Evolutionary conservation across 2,888 invertebrate genomes (phyloP).

Genomic region (Candidula unifasciata): DNA sequence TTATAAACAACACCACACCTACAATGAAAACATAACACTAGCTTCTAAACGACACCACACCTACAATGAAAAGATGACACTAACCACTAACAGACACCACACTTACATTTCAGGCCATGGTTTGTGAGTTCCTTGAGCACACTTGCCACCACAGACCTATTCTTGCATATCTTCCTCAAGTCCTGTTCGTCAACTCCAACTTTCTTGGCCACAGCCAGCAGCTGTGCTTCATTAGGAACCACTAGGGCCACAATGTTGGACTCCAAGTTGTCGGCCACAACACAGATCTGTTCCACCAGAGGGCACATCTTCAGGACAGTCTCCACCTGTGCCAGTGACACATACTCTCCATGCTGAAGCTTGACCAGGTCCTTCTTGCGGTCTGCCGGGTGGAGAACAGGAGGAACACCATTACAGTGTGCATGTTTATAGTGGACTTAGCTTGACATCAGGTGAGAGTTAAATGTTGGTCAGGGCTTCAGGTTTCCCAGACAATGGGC

Average conservation of each 20-base stretch:
- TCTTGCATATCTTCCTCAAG: constrained; percentile 87
- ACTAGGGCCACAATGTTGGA: constrained; percentile 81
- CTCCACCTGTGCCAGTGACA: constrained; percentile 97
- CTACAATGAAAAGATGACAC: neutral
- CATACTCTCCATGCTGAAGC: constrained; percentile 97
- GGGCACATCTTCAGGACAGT: constrained; percentile 95
- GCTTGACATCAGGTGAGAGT: too few relatives aligned
- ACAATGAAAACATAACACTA: neutral
- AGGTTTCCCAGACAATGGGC: too few relatives aligned
- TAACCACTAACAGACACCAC: too few relatives aligned
- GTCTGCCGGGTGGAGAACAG: constrained; percentile 81
- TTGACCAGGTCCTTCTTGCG: constrained; percentile 99
- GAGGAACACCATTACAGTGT: neutral
- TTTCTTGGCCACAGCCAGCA: constrained; percentile 83
- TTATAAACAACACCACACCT: neutral
- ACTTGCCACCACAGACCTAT: constrained; percentile 86
- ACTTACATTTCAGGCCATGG: constrained; percentile 90
- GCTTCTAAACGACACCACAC: neutral
- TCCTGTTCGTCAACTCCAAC: constrained; percentile 79
- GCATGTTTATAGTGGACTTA: too few relatives aligned
- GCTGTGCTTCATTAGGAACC: constrained; percentile 84
- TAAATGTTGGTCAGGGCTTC: too few relatives aligned
- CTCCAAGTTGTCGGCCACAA: constrained; percentile 87
- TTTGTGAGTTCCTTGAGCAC: constrained; percentile 89
- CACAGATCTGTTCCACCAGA: constrained; percentile 95